phyloP scores from a whole-genome alignment of 2,113 vertebrate species.

The Trematocara zebra region DNA sequence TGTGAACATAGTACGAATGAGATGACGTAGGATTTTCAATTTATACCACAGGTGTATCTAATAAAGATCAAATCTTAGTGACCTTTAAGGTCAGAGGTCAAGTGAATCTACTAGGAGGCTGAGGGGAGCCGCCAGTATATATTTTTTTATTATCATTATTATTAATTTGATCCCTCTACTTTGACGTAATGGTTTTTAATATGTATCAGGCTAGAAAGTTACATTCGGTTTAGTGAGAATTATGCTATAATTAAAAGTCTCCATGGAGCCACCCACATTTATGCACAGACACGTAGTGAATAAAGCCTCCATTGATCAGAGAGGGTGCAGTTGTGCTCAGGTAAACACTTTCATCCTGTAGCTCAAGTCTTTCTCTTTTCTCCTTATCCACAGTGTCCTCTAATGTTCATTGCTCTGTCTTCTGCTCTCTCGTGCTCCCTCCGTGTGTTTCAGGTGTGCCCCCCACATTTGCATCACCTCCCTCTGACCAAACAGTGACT shows the following conservation, averaged over 20 bases:
- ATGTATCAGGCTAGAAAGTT: neutral
- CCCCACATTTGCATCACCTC: constrained; percentile 75
- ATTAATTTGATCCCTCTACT: neutral
- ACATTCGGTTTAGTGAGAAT: neutral
- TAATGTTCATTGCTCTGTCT: neutral
- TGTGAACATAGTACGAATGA: neutral
- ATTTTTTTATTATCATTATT: neutral
- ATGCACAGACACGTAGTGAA: constrained; percentile 20
- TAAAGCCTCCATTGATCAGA: constrained; percentile 29
- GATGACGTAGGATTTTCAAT: neutral
- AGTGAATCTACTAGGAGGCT: neutral
- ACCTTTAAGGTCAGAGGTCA: neutral
- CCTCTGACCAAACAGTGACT: constrained; percentile 81
- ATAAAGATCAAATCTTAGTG: neutral
- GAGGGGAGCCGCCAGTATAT: neutral
- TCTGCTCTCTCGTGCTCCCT: neutral
- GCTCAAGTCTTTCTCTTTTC: neutral
- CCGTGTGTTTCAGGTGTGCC: constrained; percentile 76
- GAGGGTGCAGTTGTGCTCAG: neutral
- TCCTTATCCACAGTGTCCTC: neutral
- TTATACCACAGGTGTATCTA: neutral
- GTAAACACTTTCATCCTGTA: neutral
- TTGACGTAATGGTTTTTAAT: neutral
- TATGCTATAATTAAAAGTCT: constrained; percentile 15
- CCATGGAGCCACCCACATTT: neutral